Percentiles rank a stretch among this genome's conserved stretches.
These are phyloP conservation scores for Microcebus murinus DNA, from an alignment of 2,113 vertebrate species.

Conservation along the genomic window DNA sequence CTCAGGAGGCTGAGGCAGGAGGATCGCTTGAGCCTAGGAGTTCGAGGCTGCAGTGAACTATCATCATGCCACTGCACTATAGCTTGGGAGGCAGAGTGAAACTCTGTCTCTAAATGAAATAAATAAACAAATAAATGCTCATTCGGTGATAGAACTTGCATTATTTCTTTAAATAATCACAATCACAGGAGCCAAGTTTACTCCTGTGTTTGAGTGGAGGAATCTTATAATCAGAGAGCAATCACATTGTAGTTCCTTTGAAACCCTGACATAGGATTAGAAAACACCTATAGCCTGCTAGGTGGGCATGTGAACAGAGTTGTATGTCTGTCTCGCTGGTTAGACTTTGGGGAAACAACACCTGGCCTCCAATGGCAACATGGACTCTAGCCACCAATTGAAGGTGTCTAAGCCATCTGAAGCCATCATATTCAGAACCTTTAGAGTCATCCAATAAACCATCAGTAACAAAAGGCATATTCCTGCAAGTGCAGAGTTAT, in stretches of 20 bases:
- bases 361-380: not conserved
- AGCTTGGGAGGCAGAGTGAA: too few relatives aligned
- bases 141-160: not conserved
- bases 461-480: not conserved
- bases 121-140: not conserved
- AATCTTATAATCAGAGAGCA: not conserved
- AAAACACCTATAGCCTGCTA: not conserved
- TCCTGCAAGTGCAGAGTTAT: not conserved
- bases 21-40: too few relatives aligned
- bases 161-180: constrained; percentile 15
- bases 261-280: not conserved
- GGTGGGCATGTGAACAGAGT: not conserved
- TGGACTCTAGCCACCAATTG: fast-evolving
- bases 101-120: too few relatives aligned
- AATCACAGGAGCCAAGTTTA: not conserved
- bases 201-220: not conserved
- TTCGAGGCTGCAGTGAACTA: too few relatives aligned
- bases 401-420: not conserved
- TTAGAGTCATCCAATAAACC: not conserved
- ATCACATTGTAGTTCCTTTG: not conserved
- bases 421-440: not conserved
- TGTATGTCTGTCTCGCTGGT: not conserved
- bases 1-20: too few relatives aligned
- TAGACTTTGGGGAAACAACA: not conserved
- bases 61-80: too few relatives aligned